Base-by-base conservation (phyloP, 2,888 invertebrate species). In the Diadegma fenestrale region DNA sequence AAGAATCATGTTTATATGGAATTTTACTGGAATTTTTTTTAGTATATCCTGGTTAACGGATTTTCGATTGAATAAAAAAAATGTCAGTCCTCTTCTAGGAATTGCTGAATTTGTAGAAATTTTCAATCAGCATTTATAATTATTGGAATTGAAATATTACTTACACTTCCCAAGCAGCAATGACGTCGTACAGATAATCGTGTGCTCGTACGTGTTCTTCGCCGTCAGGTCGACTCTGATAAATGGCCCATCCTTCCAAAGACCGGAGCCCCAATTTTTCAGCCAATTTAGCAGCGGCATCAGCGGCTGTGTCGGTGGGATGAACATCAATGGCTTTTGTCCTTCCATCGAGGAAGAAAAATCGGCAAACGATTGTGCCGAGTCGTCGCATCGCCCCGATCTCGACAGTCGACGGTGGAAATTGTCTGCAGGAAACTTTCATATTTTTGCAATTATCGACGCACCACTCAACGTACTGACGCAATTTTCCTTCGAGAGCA, bases 321-420 rank as follows among this genome's bases (percentile, higher is more conserved):
- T 98, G 98, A 33, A 99, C 97, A 94, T 98, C 98, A 86, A 99
- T 98, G 0, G 99, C 98, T 94, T 99, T 99, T 0, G 98, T 98
- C 79, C 98, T 96, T 0, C 98, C 98, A 94, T 99, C 99, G 93
- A 99, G 95, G 95, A 99, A 98, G 95, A 98, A 98, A 94, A 99
- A 98, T 69, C 98, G 96, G 93, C 98, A 98, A 0, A 99, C 98
- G 88, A 99, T 97, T 0, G 98, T 98, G 79, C 98, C 98, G 37
- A 98, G 95, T 66, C 98, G 96, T 89, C 97, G 96, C 97, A 98
- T 98, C 0, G 98, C 98, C 76, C 98, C 98, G 75, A 99, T 97
- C 95, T 99, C 99, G 3, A 98, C 98, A 51, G 98, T 97, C 51
- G 98, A 98, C 0, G 99, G 99, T 58, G 98, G 97, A 93, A 97